These are phyloP conservation scores for Gobio gobio DNA, from an alignment of 2,113 vertebrate genomes.

Conservation along the genomic window DNA sequence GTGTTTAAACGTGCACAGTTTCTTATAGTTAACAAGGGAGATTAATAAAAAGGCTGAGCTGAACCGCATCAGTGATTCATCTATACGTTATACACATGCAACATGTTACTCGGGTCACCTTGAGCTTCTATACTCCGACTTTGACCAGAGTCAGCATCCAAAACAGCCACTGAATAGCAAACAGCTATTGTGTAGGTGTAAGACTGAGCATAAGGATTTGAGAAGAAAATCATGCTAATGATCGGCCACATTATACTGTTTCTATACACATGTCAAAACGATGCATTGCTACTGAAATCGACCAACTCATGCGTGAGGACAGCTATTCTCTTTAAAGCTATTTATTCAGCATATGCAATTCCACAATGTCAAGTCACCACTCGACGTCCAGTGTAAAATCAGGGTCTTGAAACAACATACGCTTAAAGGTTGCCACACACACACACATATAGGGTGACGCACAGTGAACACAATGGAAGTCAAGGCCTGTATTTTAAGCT, in stretches of 20 bases:
- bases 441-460: background rate
- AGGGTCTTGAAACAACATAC: background rate
- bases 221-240: background rate
- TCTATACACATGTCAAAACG: background rate
- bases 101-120: background rate
- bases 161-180: background rate
- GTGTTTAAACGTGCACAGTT: background rate
- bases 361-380: background rate
- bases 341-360: background rate
- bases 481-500: background rate
- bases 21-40: background rate
- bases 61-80: background rate
- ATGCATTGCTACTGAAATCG: background rate
- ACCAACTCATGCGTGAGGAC: background rate
- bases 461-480: background rate
- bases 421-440: background rate
- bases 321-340: background rate
- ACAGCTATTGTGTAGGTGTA: background rate
- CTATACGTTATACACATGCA: background rate
- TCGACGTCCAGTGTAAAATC: background rate
- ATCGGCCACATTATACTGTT: background rate
- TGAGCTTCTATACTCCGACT: background rate
- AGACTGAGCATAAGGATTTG: background rate
- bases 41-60: background rate
- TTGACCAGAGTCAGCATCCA: background rate